These are phyloP conservation scores for Fratercula arctica DNA, from an alignment of 2,797 vertebrate genomes.

Conservation along the genomic window DNA sequence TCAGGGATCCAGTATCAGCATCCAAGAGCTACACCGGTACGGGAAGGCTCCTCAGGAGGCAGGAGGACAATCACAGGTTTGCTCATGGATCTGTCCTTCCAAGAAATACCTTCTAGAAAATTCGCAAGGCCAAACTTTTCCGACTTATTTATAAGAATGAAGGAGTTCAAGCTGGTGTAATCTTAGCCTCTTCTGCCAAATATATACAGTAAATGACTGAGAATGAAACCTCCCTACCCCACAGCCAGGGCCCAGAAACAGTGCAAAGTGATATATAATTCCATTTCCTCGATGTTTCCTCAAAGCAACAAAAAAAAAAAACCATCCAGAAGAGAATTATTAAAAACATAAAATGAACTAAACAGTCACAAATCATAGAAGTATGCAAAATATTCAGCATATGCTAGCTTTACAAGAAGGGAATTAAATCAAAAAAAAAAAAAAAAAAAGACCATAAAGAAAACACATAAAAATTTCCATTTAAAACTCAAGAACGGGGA, in stretches of 20 bases:
- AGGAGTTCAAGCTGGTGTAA: background rate
- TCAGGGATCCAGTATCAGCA: background rate
- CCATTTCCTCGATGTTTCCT: background rate
- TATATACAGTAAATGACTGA: background rate
- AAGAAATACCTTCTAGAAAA: background rate
- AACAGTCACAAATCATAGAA: background rate
- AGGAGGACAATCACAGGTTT: background rate
- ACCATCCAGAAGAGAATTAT: background rate
- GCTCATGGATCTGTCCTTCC: background rate
- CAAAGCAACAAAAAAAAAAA: background rate
- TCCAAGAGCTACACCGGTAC: background rate
- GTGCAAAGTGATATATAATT: background rate
- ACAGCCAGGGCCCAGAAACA: background rate
- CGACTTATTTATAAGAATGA: background rate
- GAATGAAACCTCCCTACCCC: background rate
- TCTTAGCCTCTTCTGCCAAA: background rate
- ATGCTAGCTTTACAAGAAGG: background rate
- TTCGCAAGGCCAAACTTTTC: background rate
- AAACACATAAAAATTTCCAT: background rate
- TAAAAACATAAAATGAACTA: slow-evolving; percentile 29
- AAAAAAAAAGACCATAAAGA: background rate
- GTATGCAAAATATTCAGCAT: background rate
- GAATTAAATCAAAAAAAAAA: background rate
- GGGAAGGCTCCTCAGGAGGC: background rate
- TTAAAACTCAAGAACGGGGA: background rate